Evolutionary conservation across 1,140 invertebrate species (phyloP).

Genomic region (Pinna nobilis): DNA sequence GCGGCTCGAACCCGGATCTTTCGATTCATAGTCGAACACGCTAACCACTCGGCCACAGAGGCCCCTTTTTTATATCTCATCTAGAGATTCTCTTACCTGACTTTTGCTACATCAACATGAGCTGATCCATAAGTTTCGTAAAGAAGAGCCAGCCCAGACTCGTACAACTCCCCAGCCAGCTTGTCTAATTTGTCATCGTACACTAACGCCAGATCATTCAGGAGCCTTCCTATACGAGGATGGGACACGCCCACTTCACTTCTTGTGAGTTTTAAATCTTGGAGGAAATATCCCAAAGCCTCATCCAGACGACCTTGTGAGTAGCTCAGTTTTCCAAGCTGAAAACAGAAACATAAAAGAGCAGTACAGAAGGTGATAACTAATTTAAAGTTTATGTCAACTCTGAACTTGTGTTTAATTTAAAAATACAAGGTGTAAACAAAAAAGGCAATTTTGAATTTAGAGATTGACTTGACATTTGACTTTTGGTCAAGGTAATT

Average conservation of each 20-base stretch:
- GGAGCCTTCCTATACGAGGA: constrained; percentile 49
- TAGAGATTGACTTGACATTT: too few relatives aligned
- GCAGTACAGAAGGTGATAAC: too few relatives aligned
- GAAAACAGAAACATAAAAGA: too few relatives aligned
- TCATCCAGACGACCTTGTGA: constrained; percentile 56
- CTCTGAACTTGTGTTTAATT: too few relatives aligned
- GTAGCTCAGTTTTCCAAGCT: constrained; percentile 61
- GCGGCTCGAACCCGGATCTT: too few relatives aligned
- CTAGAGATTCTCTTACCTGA: constrained; percentile 41
- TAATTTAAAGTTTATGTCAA: too few relatives aligned
- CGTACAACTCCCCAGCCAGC: constrained; percentile 52
- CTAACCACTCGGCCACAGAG: too few relatives aligned
- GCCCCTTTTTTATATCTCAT: too few relatives aligned
- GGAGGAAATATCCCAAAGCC: constrained; percentile 52
- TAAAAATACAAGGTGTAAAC: too few relatives aligned
- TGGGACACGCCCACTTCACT: constrained; percentile 55
- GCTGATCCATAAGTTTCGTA: constrained; percentile 49
- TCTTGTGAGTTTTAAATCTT: constrained; percentile 57
- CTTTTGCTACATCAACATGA: constrained; percentile 53
- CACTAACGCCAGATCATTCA: constrained; percentile 57
- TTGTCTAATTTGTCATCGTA: constrained; percentile 58
- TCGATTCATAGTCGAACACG: too few relatives aligned
- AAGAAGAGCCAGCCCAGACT: constrained; percentile 50
- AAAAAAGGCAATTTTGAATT: too few relatives aligned
- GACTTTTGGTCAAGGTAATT: too few relatives aligned